These are phyloP conservation scores for Empis livida DNA, from an alignment of 2,888 invertebrate species.

Conservation along the genomic window DNA sequence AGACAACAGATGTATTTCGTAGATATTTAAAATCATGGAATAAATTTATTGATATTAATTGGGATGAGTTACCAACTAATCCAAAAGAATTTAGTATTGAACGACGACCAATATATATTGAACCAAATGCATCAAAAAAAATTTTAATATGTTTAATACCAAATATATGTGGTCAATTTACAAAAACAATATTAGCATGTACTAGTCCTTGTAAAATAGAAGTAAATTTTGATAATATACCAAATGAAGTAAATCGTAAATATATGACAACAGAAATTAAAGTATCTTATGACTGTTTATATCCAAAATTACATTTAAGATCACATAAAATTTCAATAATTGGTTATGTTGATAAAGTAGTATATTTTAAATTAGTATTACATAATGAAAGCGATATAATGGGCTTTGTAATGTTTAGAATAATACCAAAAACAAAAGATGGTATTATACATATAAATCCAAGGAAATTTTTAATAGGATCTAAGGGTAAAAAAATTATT, in stretches of 20 bases:
- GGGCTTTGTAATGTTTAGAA: neutral
- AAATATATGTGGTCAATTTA: neutral
- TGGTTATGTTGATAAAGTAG: neutral
- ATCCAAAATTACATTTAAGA: neutral
- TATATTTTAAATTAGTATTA: neutral
- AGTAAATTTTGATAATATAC: neutral
- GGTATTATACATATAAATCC: neutral
- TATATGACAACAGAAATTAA: neutral
- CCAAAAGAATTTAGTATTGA: neutral
- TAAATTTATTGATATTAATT: neutral
- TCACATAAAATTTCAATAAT: neutral
- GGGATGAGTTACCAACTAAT: neutral
- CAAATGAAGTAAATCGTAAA: neutral
- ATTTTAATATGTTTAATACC: neutral
- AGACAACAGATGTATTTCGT: neutral
- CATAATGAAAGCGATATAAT: neutral
- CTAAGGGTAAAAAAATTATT: neutral
- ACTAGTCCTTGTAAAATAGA: neutral
- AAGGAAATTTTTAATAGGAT: neutral
- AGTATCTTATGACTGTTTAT: neutral
- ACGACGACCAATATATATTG: neutral
- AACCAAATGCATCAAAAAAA: neutral
- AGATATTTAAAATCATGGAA: neutral
- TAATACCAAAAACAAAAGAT: neutral
- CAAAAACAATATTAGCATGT: neutral